Percentiles rank a stretch among this genome's conserved stretches.
Conservation (phyloP, 2,888 invertebrate species). For the Andrena fulva region DNA sequence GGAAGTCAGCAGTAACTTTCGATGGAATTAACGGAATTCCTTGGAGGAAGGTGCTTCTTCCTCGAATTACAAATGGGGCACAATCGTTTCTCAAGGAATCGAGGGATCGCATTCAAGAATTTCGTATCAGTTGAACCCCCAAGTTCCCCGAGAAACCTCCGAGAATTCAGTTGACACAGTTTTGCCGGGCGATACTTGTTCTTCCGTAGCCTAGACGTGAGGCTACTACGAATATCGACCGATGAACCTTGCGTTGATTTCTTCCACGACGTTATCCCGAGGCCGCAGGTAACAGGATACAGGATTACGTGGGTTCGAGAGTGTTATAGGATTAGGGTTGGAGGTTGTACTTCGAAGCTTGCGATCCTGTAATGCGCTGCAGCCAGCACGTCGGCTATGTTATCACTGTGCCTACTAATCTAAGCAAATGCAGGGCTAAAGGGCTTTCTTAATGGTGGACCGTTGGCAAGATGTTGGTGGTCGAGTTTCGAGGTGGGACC, state of each 20-base stretch:
- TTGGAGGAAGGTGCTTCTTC: neutral
- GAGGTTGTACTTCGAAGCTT: slow-evolving; percentile 47
- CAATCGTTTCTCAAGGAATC: neutral
- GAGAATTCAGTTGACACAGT: slow-evolving; percentile 49
- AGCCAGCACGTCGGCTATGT: slow-evolving; percentile 27
- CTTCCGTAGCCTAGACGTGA: slow-evolving; percentile 59
- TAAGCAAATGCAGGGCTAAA: neutral
- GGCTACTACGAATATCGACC: slow-evolving; percentile 65
- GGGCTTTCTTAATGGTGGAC: neutral
- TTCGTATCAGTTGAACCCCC: slow-evolving; percentile 9
- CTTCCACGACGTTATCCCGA: slow-evolving; percentile 62
- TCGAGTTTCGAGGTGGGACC: no score
- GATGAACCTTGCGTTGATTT: slow-evolving; percentile 58
- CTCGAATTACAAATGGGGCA: neutral
- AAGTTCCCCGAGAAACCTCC: neutral
- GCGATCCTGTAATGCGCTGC: slow-evolving; percentile 39
- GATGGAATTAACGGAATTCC: no score
- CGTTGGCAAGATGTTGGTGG: neutral
- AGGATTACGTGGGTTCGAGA: slow-evolving; percentile 61
- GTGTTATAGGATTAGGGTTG: slow-evolving; percentile 64
- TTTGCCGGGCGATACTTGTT: slow-evolving; percentile 32
- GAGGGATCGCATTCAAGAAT: neutral
- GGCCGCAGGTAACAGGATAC: slow-evolving; percentile 56
- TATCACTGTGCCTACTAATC: slow-evolving; percentile 46
- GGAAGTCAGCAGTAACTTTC: no score